Evolutionary conservation across 2,113 vertebrate genomes (phyloP), one percentile per base, ranked within the genome.

Genomic region (Phaethornis superciliosus): DNA sequence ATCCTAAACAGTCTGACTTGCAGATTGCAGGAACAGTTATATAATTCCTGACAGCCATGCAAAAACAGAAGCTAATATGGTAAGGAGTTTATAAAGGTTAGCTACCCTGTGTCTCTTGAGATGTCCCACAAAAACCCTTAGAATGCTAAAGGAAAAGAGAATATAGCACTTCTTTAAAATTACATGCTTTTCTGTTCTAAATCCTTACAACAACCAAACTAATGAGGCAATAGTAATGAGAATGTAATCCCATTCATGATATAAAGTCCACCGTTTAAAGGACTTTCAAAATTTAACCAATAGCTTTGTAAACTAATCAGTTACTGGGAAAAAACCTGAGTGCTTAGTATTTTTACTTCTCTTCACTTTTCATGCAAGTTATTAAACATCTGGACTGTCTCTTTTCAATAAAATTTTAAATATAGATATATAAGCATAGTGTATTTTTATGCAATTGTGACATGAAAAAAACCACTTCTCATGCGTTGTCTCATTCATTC

Each of bases 1-100:
- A 78, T 65, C 76, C 91, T 86, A 89, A 52, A 44, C 74, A 89
- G 86, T 90, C 33, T 77, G 74, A 62, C 58, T 84, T 81, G 88
- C 44, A 64, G 42, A 37, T 32, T 67, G 52, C 49, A 77, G 84
- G 64, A 79, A 67, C 47, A 60, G 32, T 74, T 69, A 63, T 22
- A 52, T 56, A 90, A 60, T 62, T 89, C 72, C n/a, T 74, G 67
- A 77, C 42, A 91, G 42, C 60, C 70, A 54, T 32, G 63, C 5
- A 35, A 69, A 64, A 68, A 54, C 72, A 90, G 59, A 23, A 64
- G 6, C 0, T 77, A 65, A 51, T 54, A 35, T 7, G n/a, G 7
- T 42, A 81, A 91, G 37, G 26, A 86, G 47, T 37, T 74, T 69
- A 32, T 46, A 76, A 84, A 65, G 18, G n/a, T 69, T 76, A 74